Conservation (phyloP, 2,113 vertebrate genomes). For the Cheirogaleus medius region DNA sequence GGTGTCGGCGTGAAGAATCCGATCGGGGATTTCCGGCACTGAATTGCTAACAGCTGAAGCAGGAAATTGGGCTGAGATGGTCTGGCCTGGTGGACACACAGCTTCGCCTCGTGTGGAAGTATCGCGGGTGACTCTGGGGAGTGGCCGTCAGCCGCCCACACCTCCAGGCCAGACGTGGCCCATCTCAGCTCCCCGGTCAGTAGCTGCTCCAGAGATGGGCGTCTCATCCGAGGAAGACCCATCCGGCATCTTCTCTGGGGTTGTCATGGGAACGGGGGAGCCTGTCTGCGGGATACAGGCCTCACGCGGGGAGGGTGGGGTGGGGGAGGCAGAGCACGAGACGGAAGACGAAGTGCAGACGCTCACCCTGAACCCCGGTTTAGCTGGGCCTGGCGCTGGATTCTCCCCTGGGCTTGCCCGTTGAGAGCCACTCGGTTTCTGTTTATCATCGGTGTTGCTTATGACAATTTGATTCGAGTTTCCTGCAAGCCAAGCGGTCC, state of each 20-base stretch:
- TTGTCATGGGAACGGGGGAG: neutral
- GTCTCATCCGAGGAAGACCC: neutral
- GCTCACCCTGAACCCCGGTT: no score
- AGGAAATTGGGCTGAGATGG: neutral
- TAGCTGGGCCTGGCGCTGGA: neutral
- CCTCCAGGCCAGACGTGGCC: no score
- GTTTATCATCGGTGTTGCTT: neutral
- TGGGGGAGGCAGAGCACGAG: no score
- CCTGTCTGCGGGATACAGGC: neutral
- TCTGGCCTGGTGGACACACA: neutral
- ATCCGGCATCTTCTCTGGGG: neutral
- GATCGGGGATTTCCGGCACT: neutral
- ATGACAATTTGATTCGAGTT: neutral
- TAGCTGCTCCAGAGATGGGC: neutral
- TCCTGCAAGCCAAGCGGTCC: neutral
- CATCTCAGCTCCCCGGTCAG: neutral
- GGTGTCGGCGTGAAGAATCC: neutral
- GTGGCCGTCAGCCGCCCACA: neutral
- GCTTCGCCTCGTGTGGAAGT: neutral
- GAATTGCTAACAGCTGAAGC: neutral
- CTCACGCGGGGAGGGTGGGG: no score
- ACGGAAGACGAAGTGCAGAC: neutral
- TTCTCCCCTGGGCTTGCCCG: neutral
- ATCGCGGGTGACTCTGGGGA: neutral
- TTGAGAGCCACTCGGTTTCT: neutral